Evolutionary conservation across 2,888 invertebrate genomes (phyloP), one percentile per base, ranked within the genome.

Genomic region (Cosmorhoe ocellata): DNA sequence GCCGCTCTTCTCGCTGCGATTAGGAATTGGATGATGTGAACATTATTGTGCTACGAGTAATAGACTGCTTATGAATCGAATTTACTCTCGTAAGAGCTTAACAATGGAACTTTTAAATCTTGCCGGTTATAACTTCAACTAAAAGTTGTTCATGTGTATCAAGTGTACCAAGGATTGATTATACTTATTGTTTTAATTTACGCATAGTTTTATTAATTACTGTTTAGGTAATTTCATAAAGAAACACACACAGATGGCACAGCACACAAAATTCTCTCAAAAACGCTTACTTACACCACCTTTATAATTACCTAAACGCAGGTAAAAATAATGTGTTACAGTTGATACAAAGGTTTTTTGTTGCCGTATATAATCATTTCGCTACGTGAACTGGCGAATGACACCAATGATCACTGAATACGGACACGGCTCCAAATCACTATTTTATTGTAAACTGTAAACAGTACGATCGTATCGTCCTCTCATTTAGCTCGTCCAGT

Each of bases 1-100:
- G 59, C 65, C 51, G 60, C 66, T 51, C 51, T 77, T 11, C 57
- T 76, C 6, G 27, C 57, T 2, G 56, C 51, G 6, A 62, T 64
- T 12, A 61, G 63, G 39, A 74, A 63, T 54, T 81, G 74, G 73
- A 63, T 30, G 68, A 42, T 48, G 45, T 67, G 34, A 52, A 31
- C 28, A 13, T 13, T 14, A 18, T 2, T 18, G 18, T 18, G 4
- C 18, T 4, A 3, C 4, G 18, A 18, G 2, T 5, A 0, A 36
- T 18, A 42, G 47, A 42, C 44, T 45, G 51, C 51, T 24, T 31
- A 2, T 22, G 4, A 28, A 39, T 41, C 31, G 10, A 33, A 32
- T 42, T 27, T 36, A 12, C 12, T 13, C 10, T 24, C 5, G 24
- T 24, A 18, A 18, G 18, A 18, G 18, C 18, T 3, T 18, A 18